Percentiles rank a stretch among this genome's conserved stretches.
These are phyloP conservation scores for Ostrea edulis DNA, from an alignment of 1,140 invertebrate genomes.

Conservation along the genomic window DNA sequence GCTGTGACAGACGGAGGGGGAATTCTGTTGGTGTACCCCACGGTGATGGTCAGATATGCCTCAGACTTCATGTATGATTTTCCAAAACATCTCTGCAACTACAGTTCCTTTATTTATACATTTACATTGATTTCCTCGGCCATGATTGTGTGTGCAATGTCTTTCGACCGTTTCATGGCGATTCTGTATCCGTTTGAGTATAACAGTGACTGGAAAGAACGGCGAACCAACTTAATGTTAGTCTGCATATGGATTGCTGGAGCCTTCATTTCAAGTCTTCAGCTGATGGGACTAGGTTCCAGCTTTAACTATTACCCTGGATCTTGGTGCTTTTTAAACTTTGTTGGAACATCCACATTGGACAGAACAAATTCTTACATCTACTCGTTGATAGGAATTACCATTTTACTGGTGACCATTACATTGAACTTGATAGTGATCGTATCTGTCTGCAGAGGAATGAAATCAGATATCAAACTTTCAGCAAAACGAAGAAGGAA, in stretches of 20 bases:
- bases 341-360: conserved; percentile 55
- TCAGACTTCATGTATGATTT: conserved; percentile 66
- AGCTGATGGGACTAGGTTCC: conserved; percentile 75
- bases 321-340: conserved; percentile 80
- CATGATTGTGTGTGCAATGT: conserved; percentile 78
- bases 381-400: conserved; percentile 70
- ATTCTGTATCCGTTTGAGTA: conserved; percentile 78
- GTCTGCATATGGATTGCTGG: conserved; percentile 71
- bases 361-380: conserved; percentile 67
- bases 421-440: conserved; percentile 50
- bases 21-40: conserved; percentile 65
- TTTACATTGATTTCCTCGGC: conserved; percentile 76
- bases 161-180: conserved; percentile 77
- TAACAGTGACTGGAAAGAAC: conserved; percentile 68
- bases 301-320: conserved; percentile 74
- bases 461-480: neutral
- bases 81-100: conserved; percentile 70
- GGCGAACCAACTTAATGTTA: conserved; percentile 65
- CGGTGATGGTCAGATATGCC: conserved; percentile 67
- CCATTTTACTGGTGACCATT: conserved; percentile 69
- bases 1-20: conserved; percentile 70
- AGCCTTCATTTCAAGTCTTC: conserved; percentile 71
- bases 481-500: neutral
- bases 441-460: conserved; percentile 11
- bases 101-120: conserved; percentile 77